A percentile compares a stretch with the other conserved stretches of the same genome.
Evolutionary conservation across 2,888 invertebrate species (phyloP).

Genomic region (Agonopterix heracliana): DNA sequence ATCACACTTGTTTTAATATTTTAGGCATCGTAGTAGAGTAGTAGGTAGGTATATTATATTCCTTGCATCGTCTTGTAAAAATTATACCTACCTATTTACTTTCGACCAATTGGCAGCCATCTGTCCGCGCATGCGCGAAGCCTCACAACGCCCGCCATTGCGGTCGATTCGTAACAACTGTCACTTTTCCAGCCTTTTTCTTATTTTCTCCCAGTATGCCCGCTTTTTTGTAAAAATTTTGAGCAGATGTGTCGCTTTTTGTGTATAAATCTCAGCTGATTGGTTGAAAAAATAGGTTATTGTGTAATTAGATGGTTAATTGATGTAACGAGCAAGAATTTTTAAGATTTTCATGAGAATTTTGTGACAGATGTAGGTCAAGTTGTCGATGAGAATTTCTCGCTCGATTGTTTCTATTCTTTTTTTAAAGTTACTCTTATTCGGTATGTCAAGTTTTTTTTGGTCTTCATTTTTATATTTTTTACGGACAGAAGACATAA

Average conservation of each 20-base stretch:
- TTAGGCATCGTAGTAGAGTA: no score
- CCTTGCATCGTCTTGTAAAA: no score
- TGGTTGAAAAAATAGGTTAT: conserved; percentile 31
- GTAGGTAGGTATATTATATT: no score
- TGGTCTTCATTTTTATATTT: no score
- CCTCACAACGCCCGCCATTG: conserved; percentile 28
- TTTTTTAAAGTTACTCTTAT: no score
- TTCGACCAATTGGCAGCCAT: conserved; percentile 33
- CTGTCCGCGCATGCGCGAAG: conserved; percentile 52
- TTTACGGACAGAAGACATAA: no score
- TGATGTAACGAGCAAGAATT: conserved; percentile 26
- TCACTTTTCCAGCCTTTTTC: conserved; percentile 28
- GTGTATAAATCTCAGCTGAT: conserved; percentile 48
- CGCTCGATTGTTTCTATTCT: no score
- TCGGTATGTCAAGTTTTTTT: no score
- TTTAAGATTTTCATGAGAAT: conserved; percentile 47
- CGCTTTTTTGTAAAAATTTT: conserved; percentile 19
- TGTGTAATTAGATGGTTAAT: conserved; percentile 45
- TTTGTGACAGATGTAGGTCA: conserved; percentile 48
- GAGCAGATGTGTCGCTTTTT: conserved; percentile 46
- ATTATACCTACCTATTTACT: not conserved
- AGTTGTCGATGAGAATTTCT: no score
- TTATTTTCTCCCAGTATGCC: conserved; percentile 28
- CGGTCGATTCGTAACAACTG: conserved; percentile 57
- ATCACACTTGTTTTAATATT: no score